A percentile compares a stretch with the other conserved stretches of the same genome.
Evolutionary conservation across 1,140 invertebrate genomes (phyloP).

Genomic region (Euborellia annulipes): DNA sequence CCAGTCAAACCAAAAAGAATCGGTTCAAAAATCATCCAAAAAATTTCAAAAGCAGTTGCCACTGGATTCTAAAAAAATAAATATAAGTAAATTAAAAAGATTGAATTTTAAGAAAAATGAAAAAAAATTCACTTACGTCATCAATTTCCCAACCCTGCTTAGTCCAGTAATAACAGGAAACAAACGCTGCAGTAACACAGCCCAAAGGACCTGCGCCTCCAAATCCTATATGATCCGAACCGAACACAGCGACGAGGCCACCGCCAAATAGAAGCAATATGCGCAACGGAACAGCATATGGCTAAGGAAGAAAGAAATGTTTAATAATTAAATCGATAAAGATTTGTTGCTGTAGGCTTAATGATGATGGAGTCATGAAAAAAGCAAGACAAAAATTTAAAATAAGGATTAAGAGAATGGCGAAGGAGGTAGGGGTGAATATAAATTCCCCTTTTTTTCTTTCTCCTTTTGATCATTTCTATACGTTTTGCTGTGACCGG

Average conservation of each 20-base stretch:
- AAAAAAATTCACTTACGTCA: too few species aligned
- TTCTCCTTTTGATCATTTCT: too few species aligned
- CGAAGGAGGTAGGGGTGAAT: too few species aligned
- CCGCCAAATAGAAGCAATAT: constrained; percentile 58
- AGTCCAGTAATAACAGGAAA: constrained; percentile 58
- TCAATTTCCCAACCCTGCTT: too few species aligned
- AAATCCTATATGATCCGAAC: constrained; percentile 59
- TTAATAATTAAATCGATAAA: too few species aligned
- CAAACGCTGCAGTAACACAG: constrained; percentile 69
- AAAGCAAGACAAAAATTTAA: too few species aligned
- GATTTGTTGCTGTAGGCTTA: too few species aligned
- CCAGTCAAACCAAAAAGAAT: constrained; percentile 38
- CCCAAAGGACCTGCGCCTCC: constrained; percentile 71
- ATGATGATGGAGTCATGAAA: too few species aligned
- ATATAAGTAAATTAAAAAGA: constrained; percentile 23
- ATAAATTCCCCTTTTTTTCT: too few species aligned
- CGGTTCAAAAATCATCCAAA: constrained; percentile 36
- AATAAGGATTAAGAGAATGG: too few species aligned
- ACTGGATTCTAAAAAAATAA: constrained; percentile 23
- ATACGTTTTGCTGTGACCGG: too few species aligned
- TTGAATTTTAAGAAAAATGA: background rate
- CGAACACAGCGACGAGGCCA: constrained; percentile 65
- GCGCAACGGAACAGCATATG: constrained; percentile 55
- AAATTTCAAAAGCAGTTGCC: constrained; percentile 20
- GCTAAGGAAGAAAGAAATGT: too few species aligned